Percentiles rank a stretch among this genome's conserved stretches.
These are phyloP conservation scores for Drosophila navojoa DNA, from an alignment of 1,140 invertebrate species.

Conservation along the genomic window DNA sequence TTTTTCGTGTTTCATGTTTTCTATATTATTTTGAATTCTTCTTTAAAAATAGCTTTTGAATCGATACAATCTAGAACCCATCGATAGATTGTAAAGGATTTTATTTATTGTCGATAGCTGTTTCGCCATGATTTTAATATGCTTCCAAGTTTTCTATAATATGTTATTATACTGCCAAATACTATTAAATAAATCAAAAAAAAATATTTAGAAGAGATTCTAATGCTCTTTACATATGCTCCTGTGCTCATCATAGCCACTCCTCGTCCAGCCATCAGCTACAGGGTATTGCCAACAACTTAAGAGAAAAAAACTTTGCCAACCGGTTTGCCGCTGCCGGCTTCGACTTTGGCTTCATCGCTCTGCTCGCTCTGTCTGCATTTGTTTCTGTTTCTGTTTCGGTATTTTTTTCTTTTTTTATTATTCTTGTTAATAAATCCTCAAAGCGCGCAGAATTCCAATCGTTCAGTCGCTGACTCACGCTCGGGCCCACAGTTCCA, in stretches of 20 bases:
- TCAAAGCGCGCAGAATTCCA: conserved; percentile 81
- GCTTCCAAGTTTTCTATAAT: too few species aligned
- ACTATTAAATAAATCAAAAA: too few species aligned
- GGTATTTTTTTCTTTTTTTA: conserved; percentile 64
- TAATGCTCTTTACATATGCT: too few species aligned
- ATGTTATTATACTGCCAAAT: too few species aligned
- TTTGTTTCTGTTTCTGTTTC: conserved; percentile 51
- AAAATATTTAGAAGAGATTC: too few species aligned
- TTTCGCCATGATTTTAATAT: too few species aligned
- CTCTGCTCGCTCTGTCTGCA: conserved; percentile 33
- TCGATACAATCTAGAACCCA: too few species aligned
- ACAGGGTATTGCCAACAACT: conserved; percentile 21
- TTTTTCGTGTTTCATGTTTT: too few species aligned
- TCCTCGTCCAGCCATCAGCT: neutral
- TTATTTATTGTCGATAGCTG: too few species aligned
- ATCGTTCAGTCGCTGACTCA: conserved; percentile 63
- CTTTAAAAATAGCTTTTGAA: too few species aligned
- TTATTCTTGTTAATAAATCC: conserved; percentile 83
- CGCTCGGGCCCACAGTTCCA: neutral
- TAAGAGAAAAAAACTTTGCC: conserved; percentile 22
- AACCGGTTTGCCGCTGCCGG: conserved; percentile 64
- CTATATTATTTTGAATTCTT: too few species aligned
- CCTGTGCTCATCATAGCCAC: neutral
- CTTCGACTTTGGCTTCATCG: conserved; percentile 1
- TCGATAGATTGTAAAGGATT: too few species aligned